A percentile compares a stretch with the other conserved stretches of the same genome.
These are phyloP conservation scores for Nannospalax galili DNA, from an alignment of 2,113 vertebrate species.

Conservation along the genomic window DNA sequence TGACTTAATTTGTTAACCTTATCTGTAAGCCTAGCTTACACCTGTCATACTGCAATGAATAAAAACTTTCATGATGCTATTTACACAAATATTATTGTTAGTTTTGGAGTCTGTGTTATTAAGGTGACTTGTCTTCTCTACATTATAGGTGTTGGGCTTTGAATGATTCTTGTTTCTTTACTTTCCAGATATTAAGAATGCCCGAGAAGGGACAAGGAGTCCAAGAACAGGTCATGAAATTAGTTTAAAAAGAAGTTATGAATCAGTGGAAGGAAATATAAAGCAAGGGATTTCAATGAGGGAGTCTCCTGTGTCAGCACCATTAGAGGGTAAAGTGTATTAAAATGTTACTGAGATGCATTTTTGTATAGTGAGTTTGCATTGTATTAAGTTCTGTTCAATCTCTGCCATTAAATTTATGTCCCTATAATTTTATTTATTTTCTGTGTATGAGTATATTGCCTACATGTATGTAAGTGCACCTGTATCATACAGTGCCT, in stretches of 20 bases:
- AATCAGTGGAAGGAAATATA: constrained; percentile 94
- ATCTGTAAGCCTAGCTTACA: not conserved
- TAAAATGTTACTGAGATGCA: not conserved
- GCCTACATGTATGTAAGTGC: too few relatives aligned
- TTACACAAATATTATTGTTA: not conserved
- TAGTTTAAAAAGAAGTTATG: constrained; percentile 93
- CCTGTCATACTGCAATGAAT: not conserved
- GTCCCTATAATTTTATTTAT: not conserved
- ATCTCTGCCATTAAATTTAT: constrained; percentile 32
- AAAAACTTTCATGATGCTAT: not conserved
- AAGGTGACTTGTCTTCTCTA: not conserved
- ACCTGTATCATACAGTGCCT: too few relatives aligned
- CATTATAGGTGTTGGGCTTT: not conserved
- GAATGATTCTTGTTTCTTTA: constrained; percentile 47
- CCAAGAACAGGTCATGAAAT: constrained; percentile 94
- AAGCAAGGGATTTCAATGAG: constrained; percentile 91
- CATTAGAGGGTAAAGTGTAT: constrained; percentile 91
- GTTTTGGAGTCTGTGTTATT: constrained; percentile 10
- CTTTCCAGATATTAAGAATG: constrained; percentile 94
- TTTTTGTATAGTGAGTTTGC: constrained; percentile 11
- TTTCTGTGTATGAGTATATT: too few relatives aligned
- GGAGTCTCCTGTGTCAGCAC: constrained; percentile 91
- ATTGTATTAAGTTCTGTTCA: not conserved
- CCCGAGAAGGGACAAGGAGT: constrained; percentile 96
- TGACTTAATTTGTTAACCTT: constrained; percentile 17